These are phyloP conservation scores for Alloscopus bannaensis DNA, from an alignment of 2,888 invertebrate species.

Conservation along the genomic window DNA sequence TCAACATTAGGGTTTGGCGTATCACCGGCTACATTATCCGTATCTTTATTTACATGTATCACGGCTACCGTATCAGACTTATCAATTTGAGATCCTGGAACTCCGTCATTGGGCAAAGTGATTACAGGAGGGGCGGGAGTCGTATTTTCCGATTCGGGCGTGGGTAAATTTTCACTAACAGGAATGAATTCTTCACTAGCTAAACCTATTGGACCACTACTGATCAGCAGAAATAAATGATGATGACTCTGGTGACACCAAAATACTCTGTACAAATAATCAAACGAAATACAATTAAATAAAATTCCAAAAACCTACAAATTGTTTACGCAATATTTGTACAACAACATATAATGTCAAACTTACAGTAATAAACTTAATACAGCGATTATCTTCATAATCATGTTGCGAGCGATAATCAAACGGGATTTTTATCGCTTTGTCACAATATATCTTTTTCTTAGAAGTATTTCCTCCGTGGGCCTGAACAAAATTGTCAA, in stretches of 20 bases:
- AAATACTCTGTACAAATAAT: conserved; percentile 40
- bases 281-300: background rate
- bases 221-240: conserved; percentile 50
- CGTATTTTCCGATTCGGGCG: conserved; percentile 10
- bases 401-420: conserved; percentile 15
- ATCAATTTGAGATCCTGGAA: conserved; percentile 41
- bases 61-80: conserved; percentile 43
- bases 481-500: conserved; percentile 46
- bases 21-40: background rate
- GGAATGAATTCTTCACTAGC: conserved; percentile 67
- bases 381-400: conserved; percentile 49
- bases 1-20: background rate
- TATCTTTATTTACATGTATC: background rate
- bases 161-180: conserved; percentile 11
- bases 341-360: background rate
- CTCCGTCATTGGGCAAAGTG: background rate
- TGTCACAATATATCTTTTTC: conserved; percentile 45
- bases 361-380: conserved; percentile 55
- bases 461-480: conserved; percentile 24
- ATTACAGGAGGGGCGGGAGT: conserved; percentile 2
- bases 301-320: background rate
- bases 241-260: conserved; percentile 56
- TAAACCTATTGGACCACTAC: conserved; percentile 35
- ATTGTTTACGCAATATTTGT: background rate
- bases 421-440: conserved; percentile 46